These are phyloP conservation scores for Quadroppia sp. DNA, from an alignment of 2,888 invertebrate genomes.

Conservation along the genomic window DNA sequence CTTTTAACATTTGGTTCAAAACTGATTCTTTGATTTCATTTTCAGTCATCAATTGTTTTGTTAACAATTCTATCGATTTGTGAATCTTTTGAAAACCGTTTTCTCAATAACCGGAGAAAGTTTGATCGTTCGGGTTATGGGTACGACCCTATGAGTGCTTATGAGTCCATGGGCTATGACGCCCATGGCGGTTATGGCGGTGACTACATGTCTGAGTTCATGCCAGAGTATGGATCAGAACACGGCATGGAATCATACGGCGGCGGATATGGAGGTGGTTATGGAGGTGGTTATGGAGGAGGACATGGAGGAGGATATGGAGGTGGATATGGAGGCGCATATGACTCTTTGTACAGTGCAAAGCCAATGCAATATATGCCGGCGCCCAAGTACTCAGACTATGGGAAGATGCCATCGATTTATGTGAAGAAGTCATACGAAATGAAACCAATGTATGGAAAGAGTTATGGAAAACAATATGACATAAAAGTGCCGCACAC, in stretches of 20 bases:
- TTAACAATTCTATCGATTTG: background rate
- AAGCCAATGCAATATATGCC: background rate
- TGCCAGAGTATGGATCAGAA: background rate
- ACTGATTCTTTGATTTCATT: background rate
- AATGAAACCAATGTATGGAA: background rate
- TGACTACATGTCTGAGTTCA: background rate
- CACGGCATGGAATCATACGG: background rate
- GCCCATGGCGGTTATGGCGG: background rate
- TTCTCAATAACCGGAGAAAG: background rate
- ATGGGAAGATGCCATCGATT: background rate
- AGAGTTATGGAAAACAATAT: slow-evolving; percentile 6
- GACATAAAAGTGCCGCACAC: background rate
- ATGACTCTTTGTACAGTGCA: too few species aligned
- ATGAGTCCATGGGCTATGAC: background rate
- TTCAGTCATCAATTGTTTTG: slow-evolving; percentile 11
- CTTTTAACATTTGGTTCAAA: background rate
- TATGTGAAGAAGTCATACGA: background rate
- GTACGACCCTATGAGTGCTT: slow-evolving; percentile 3
- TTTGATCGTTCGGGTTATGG: background rate
- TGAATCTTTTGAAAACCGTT: background rate
- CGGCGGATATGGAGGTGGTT: background rate
- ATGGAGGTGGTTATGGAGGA: too few species aligned
- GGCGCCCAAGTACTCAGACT: slow-evolving; percentile 1
- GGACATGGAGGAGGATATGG: too few species aligned
- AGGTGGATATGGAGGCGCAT: too few species aligned